A percentile compares a stretch with the other conserved stretches of the same genome.
Evolutionary conservation across 2,113 vertebrate genomes (phyloP).

Genomic region (Strix uralensis): DNA sequence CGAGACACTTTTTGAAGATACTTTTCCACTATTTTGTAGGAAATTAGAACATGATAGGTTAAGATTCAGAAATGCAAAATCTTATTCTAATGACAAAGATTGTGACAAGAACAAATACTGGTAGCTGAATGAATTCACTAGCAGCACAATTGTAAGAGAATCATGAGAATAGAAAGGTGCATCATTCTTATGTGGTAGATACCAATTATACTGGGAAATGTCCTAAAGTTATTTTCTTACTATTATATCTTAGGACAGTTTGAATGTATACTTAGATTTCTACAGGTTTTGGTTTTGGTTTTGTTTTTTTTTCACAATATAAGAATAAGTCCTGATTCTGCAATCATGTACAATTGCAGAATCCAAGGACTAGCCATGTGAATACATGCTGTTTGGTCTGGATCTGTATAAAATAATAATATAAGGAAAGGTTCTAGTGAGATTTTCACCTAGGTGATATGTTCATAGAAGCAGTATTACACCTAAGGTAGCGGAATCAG

Average conservation of each 20-base stretch:
- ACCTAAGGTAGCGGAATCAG: not conserved
- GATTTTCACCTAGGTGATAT: not conserved
- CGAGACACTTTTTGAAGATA: not conserved
- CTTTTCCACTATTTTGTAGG: not conserved
- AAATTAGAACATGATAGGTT: not conserved
- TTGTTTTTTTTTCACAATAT: not conserved
- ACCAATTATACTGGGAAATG: not conserved
- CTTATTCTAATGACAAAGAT: not conserved
- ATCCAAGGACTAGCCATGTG: not conserved
- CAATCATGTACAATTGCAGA: not conserved
- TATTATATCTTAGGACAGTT: not conserved
- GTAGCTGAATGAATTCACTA: not conserved
- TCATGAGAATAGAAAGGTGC: not conserved
- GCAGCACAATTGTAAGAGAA: not conserved
- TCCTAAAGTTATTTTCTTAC: not conserved
- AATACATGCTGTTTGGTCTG: not conserved
- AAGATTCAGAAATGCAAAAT: constrained; percentile 7
- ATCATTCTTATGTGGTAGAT: not conserved
- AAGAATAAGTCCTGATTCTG: not conserved
- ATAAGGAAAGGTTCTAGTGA: not conserved
- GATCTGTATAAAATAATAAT: not conserved
- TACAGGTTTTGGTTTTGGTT: not conserved
- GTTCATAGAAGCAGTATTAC: not conserved
- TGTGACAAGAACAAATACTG: not conserved
- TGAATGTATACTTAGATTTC: not conserved